These are phyloP conservation scores for Abscondita cerata DNA, from an alignment of 2,888 invertebrate species.

Conservation along the genomic window DNA sequence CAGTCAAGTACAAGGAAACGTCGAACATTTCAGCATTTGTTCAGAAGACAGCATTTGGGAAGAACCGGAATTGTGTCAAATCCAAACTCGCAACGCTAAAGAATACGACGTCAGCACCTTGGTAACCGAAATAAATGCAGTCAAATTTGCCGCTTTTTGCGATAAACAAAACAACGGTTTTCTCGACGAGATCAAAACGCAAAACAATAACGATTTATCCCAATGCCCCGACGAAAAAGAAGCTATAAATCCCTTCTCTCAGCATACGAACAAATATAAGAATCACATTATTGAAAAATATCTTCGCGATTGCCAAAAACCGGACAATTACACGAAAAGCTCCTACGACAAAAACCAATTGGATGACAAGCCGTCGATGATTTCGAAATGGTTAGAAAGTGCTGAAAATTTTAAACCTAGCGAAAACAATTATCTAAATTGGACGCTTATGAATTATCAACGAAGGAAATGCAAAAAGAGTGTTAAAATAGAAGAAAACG, in stretches of 20 bases:
- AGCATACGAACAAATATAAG: conserved; percentile 61
- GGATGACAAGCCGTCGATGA: conserved; percentile 62
- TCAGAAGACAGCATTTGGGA: conserved; percentile 83
- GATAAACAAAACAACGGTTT: conserved; percentile 16
- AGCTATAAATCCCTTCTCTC: conserved; percentile 51
- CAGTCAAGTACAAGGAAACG: conserved; percentile 77
- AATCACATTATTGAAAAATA: conserved; percentile 68
- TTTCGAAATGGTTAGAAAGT: conserved; percentile 79
- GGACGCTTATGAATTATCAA: conserved; percentile 58
- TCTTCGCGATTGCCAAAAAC: conserved; percentile 59
- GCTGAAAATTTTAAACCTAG: conserved; percentile 76
- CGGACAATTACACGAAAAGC: conserved; percentile 36
- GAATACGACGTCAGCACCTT: conserved; percentile 22
- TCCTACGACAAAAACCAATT: conserved; percentile 32
- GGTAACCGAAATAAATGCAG: conserved; percentile 19
- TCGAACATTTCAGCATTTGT: conserved; percentile 80
- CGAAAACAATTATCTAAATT: conserved; percentile 74
- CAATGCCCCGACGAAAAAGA: conserved; percentile 58
- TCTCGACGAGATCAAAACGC: conserved; percentile 23
- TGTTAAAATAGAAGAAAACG: conserved; percentile 33
- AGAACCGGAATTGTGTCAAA: conserved; percentile 60
- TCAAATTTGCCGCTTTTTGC: conserved; percentile 13
- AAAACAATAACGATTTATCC: conserved; percentile 51
- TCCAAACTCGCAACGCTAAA: conserved; percentile 7
- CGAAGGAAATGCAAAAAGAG: conserved; percentile 49